Evolutionary conservation across 2,113 vertebrate genomes (phyloP).

Genomic region (Limnothrissa miodon): DNA sequence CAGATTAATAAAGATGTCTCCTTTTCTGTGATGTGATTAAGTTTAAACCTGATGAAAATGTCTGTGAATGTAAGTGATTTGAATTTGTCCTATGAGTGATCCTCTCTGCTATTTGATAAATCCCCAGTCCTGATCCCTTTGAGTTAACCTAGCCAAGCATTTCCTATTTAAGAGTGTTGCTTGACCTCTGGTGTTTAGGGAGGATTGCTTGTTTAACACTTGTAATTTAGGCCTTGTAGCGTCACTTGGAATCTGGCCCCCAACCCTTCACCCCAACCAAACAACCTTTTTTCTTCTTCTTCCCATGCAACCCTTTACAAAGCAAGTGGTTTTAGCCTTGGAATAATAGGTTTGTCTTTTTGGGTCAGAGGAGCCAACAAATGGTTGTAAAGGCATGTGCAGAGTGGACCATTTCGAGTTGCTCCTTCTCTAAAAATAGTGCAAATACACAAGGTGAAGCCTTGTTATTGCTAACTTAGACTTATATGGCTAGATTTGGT

Average conservation of each 20-base stretch:
- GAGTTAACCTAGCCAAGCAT: conserved; percentile 28
- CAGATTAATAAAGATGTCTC: not conserved
- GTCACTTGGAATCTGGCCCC: conserved; percentile 27
- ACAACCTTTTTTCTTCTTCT: conserved; percentile 21
- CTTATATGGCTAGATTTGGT: not conserved
- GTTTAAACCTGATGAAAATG: not conserved
- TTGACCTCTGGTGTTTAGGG: conserved; percentile 38
- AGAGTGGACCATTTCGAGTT: not conserved
- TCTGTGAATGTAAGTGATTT: not conserved
- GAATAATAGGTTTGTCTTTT: not conserved
- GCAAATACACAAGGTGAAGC: not conserved
- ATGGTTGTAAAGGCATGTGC: not conserved
- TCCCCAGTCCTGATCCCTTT: conserved; percentile 19
- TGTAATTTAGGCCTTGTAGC: conserved; percentile 36
- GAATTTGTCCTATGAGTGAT: conserved; percentile 21
- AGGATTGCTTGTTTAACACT: conserved; percentile 40
- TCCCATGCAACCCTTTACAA: not conserved
- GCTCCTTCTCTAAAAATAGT: not conserved
- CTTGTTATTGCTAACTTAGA: not conserved
- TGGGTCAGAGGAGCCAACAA: not conserved
- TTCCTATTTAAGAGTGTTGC: conserved; percentile 34
- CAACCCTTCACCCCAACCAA: conserved; percentile 35
- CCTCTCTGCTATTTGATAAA: conserved; percentile 19
- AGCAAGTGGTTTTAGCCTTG: not conserved
- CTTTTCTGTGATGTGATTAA: not conserved